Percentiles rank a stretch among this genome's conserved stretches.
These are phyloP conservation scores for Parnassius orleans DNA, from an alignment of 2,888 invertebrate species.

Conservation along the genomic window DNA sequence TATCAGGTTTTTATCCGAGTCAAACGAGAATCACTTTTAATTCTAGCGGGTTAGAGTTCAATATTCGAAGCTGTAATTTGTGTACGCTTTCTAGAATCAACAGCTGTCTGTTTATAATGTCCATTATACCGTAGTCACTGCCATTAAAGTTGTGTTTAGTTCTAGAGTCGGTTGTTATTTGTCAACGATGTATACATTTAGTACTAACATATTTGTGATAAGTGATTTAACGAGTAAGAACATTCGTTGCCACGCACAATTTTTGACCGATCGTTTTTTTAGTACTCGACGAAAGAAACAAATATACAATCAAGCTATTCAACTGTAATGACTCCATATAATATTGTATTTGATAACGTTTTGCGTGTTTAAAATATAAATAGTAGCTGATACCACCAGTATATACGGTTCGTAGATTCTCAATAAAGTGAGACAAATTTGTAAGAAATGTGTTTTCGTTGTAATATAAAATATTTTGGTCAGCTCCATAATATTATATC, in stretches of 20 bases:
- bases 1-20: slow-evolving; percentile 63
- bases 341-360: slow-evolving; percentile 7
- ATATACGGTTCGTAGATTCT: slow-evolving; percentile 20
- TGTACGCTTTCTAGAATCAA: slow-evolving; percentile 54
- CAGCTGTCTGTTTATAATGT: slow-evolving; percentile 51
- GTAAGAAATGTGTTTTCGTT: slow-evolving; percentile 15
- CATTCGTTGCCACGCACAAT: slow-evolving; percentile 60
- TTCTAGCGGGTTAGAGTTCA: slow-evolving; percentile 47
- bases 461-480: neutral
- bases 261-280: slow-evolving; percentile 30
- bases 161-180: slow-evolving; percentile 16
- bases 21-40: slow-evolving; percentile 57
- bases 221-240: slow-evolving; percentile 41
- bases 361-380: slow-evolving; percentile 1
- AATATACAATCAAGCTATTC: neutral
- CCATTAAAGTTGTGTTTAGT: slow-evolving; percentile 55
- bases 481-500: neutral
- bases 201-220: slow-evolving; percentile 76
- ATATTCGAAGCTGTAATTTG: slow-evolving; percentile 39
- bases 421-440: slow-evolving; percentile 13
- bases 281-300: neutral
- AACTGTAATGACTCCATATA: slow-evolving; percentile 2
- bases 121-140: slow-evolving; percentile 46
- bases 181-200: slow-evolving; percentile 55
- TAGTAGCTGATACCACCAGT: slow-evolving; percentile 22